phyloP scores from a whole-genome alignment of 2,113 vertebrate species.

The Scortum barcoo region DNA sequence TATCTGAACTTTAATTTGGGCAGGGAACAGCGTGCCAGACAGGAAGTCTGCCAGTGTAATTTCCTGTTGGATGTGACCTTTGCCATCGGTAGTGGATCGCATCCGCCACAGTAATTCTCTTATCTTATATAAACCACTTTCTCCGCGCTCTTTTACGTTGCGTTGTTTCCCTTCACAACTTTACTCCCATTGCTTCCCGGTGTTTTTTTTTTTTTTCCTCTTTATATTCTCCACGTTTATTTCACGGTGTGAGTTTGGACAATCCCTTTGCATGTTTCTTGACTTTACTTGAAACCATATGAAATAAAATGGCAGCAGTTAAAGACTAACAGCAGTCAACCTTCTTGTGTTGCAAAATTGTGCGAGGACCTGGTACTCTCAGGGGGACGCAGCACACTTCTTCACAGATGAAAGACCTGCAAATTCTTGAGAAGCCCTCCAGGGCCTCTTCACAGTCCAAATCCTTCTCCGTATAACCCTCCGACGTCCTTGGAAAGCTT shows the following conservation, averaged over 20 bases:
- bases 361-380: conserved; percentile 28
- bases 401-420: conserved; percentile 52
- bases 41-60: conserved; percentile 74
- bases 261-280: not conserved
- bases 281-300: conserved; percentile 22
- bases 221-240: not conserved
- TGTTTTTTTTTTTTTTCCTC: not conserved
- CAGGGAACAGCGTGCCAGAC: conserved; percentile 42
- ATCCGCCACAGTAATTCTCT: conserved; percentile 59
- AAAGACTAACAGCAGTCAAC: not conserved
- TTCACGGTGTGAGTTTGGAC: not conserved
- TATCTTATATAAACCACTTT: conserved; percentile 30
- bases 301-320: not conserved
- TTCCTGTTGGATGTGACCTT: conserved; percentile 75
- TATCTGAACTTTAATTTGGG: conserved; percentile 72
- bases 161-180: conserved; percentile 16
- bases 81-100: conserved; percentile 37
- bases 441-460: conserved; percentile 48
- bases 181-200: not conserved
- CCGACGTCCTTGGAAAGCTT: conserved; percentile 39
- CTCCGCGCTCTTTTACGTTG: conserved; percentile 12
- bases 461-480: conserved; percentile 43
- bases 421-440: conserved; percentile 46
- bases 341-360: conserved; percentile 22
- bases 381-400: conserved; percentile 28